Base-by-base conservation (phyloP, 2,888 invertebrate species). In the Tanypteryx hageni region DNA sequence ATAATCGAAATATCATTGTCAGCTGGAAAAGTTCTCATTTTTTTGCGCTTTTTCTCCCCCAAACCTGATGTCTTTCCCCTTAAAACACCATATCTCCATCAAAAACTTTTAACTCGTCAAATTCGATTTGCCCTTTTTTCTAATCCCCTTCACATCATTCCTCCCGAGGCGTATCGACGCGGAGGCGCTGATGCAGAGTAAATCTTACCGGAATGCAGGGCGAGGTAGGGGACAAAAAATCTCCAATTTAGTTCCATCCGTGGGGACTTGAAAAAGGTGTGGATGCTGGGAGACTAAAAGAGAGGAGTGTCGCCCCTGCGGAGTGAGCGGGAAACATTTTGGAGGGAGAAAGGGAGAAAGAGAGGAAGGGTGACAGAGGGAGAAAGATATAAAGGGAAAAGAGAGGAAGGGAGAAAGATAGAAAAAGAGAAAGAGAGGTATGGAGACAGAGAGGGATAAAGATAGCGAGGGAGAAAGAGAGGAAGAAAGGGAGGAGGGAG, bases 91-190 rank as follows among this genome's bases (percentile, higher is more conserved):
- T 76, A 76, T 10, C 76, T 76, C 76, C 76, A 27, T 83, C 83
- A 8, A 27, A 83, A 83, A 44, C 18, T 83, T 83, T 56, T 44
- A 83, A 57, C 56, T 83, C 13, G 44, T 44, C 44, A 59, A 89
- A 89, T 89, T 89, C 44, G 89, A 89, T 89, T 89, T 89, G 89
- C 64, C 4, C n/a, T 89, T 89, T 89, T 86, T 44, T 27, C 31
- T 83, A 64, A 86, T 59, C 61, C 76, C 61, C 31, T 31, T 64
- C 86, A 16, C 86, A 16, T 18, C 13, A 27, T 61, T 31, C 16
- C 16, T 0, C 58, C 31, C 89, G 10, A 44, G 89, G 89, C 68
- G n/a, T 16, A 61, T 57, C 86, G 61, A 16, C 89, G 64, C 56
- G 31, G 76, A 76, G 27, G 27, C 76, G 76, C 9, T 76, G 76